Base-by-base conservation (phyloP, 2,888 invertebrate genomes). In the Tetragonisca angustula region DNA sequence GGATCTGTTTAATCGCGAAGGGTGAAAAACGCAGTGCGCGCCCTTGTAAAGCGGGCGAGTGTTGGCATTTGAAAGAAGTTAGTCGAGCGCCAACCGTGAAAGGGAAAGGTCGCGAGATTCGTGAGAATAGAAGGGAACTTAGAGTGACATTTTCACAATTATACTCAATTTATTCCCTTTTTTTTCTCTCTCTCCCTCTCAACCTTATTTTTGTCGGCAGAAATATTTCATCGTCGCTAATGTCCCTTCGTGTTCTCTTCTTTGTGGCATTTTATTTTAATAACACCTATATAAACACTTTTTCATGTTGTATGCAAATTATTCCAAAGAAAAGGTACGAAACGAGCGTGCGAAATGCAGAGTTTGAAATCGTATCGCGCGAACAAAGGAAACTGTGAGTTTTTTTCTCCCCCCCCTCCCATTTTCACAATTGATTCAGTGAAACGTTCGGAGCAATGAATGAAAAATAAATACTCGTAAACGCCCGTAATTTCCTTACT, bases 41-140 rank as follows among this genome's bases (percentile, higher is more conserved):
- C 67, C 52, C n/a, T 67, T 21, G 52, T 9, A 59, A 59, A 50
- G 32, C 36, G 68, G 54, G 61, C 27, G 52, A 59, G 67, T 36
- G 67, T 62, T 65, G 79, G 52, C 52, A 75, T 79, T 75, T 68
- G 79, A 68, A 75, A 50, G 61, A 78, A 67, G 75, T 61, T 24
- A 65, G 77, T 54, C 21, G 79, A 79, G 79, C 52, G 67, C 24
- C 13, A 61, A 74, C 27, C 27, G 68, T 54, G 77, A 71, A 62
- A 78, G 74, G 36, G 74, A 56, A 61, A 75, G 75, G 61, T 75
- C 68, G 17, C 13, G 67, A 75, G 75, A 52, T 75, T 68, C 27
- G 52, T 54, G 75, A 68, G 75, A 75, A 79, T 27, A 68, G 75
- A 61, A 67, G n/a, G 67, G 9, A 54, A 52, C 68, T 68, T 67